These are phyloP conservation scores for Phallusia fumigata DNA, from an alignment of 23 tunicate genomes.

Conservation along the genomic window DNA sequence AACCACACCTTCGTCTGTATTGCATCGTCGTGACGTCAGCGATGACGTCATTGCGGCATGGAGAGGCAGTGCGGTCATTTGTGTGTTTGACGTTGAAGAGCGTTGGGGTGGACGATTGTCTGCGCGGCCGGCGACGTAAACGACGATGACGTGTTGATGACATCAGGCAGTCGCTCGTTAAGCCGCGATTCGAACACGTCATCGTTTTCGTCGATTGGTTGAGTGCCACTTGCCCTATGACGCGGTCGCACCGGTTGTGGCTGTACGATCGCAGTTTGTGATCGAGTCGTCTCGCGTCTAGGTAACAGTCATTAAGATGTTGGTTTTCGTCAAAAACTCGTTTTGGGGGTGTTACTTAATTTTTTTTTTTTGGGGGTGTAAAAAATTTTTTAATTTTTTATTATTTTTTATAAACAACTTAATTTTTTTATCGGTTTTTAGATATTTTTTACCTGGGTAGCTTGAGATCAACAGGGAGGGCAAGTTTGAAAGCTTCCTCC, in stretches of 20 bases:
- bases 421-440: no score
- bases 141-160: constrained; percentile 10
- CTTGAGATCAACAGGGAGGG: constrained; percentile 30
- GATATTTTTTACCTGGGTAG: not conserved
- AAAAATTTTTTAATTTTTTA: no score
- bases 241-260: not conserved
- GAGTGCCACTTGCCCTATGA: not conserved
- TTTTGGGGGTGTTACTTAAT: no score
- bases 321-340: no score
- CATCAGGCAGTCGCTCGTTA: not conserved
- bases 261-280: not conserved
- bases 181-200: constrained; percentile 10
- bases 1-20: constrained; percentile 14
- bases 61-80: constrained; percentile 12
- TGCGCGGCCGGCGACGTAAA: not conserved
- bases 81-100: constrained; percentile 14
- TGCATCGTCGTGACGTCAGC: constrained; percentile 5
- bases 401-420: no score
- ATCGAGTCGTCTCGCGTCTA: not conserved
- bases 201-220: not conserved
- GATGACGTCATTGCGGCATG: constrained; percentile 2
- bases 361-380: no score
- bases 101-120: not conserved
- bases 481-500: constrained; percentile 65
- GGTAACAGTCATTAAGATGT: not conserved